phyloP scores from a whole-genome alignment of 37 sponge, comb jelly and placozoan genomes.

The Halisarca cf. caerulea region DNA sequence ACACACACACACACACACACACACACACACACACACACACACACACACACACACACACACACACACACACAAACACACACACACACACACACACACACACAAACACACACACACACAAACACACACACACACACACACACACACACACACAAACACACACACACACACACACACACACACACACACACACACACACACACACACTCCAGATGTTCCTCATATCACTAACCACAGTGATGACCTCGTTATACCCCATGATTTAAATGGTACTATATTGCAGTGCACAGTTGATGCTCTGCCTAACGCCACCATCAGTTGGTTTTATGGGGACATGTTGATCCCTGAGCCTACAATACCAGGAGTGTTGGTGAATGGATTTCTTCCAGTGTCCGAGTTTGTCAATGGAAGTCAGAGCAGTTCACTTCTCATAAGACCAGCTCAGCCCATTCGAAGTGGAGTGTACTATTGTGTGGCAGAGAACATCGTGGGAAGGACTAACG shows the following conservation, averaged over 20 bases:
- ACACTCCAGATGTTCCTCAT: not conserved
- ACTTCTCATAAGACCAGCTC: not conserved
- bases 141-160: too few relatives aligned
- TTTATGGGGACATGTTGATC: not conserved
- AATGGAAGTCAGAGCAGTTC: not conserved
- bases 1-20: too few relatives aligned
- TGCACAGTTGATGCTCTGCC: not conserved
- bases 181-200: too few relatives aligned
- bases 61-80: too few relatives aligned
- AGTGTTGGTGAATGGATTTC: not conserved
- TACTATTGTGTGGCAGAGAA: constrained; percentile 9
- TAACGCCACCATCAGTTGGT: not conserved
- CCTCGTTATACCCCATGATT: not conserved
- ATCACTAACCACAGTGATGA: not conserved
- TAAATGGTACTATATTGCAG: not conserved
- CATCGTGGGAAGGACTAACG: not conserved
- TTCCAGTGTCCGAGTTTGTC: too few relatives aligned
- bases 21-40: not conserved
- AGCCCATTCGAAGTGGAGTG: not conserved
- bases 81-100: too few relatives aligned
- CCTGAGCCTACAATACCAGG: not conserved
- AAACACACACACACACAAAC: not conserved
- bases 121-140: too few relatives aligned
- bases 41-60: too few relatives aligned
- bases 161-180: not conserved